phyloP scores from a whole-genome alignment of 2,888 invertebrate genomes.

The Dynastes maya region DNA sequence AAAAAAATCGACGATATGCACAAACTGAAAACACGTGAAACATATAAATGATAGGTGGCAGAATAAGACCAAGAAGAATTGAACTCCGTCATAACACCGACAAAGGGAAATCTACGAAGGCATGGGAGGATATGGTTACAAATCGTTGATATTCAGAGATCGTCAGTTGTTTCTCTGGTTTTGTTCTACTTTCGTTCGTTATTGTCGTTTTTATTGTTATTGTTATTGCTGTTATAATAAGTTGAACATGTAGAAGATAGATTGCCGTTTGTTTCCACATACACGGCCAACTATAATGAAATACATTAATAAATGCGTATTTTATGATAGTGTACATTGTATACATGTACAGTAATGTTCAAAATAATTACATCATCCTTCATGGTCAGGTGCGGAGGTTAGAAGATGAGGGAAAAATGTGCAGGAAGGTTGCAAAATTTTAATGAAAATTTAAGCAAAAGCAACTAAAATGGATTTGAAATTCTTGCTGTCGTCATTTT shows the following conservation, averaged over 20 bases:
- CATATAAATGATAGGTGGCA: not conserved
- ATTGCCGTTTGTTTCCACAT: not conserved
- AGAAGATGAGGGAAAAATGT: too few relatives aligned
- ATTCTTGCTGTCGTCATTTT: too few relatives aligned
- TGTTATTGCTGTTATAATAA: not conserved
- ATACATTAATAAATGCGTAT: not conserved
- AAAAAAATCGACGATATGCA: not conserved
- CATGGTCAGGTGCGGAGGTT: too few relatives aligned
- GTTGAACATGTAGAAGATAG: not conserved
- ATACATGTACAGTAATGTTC: not conserved
- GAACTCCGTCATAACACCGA: not conserved
- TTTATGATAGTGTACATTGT: not conserved
- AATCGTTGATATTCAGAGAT: not conserved
- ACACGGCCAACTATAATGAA: constrained; percentile 1
- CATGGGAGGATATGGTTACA: not conserved
- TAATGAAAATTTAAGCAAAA: too few relatives aligned
- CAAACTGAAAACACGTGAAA: not conserved
- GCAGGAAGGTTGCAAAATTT: too few relatives aligned
- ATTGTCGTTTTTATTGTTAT: not conserved
- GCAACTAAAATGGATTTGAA: too few relatives aligned
- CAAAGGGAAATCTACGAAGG: not conserved
- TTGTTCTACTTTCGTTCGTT: constrained; percentile 7
- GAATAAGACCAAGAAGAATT: not conserved
- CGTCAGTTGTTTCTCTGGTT: not conserved
- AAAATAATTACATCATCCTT: too few relatives aligned